A percentile compares a stretch with the other conserved stretches of the same genome.
Conservation (phyloP, 2,113 vertebrate genomes). For the Garra rufa region DNA sequence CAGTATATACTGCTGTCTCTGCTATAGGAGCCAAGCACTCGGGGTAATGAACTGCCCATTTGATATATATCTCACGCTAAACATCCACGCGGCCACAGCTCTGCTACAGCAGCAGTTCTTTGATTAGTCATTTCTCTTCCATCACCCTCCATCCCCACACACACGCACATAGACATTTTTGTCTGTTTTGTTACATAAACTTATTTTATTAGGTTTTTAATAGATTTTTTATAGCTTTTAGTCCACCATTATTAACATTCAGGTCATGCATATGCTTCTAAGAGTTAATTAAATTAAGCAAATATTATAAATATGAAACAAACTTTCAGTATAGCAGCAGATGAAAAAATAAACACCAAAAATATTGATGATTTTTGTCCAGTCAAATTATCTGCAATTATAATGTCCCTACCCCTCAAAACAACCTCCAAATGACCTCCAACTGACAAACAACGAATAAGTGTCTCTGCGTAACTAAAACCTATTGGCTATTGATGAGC, state of each 20-base stretch:
- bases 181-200: not conserved
- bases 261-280: not conserved
- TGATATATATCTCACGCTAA: slow-evolving; percentile 76
- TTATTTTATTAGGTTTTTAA: not conserved
- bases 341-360: not conserved
- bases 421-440: not conserved
- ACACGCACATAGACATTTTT: not conserved
- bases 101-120: slow-evolving; percentile 78
- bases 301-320: not conserved
- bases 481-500: not conserved
- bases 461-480: no score
- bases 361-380: not conserved
- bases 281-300: not conserved
- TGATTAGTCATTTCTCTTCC: slow-evolving; percentile 73
- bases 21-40: slow-evolving; percentile 75
- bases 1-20: slow-evolving; percentile 60
- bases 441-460: no score
- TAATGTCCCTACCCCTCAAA: not conserved
- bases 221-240: not conserved
- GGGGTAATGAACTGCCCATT: slow-evolving; percentile 80
- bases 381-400: not conserved
- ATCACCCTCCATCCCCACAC: slow-evolving; percentile 55
- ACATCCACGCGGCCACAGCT: slow-evolving; percentile 67
- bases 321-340: not conserved
- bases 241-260: not conserved